Evolutionary conservation across 2,888 invertebrate genomes (phyloP).

Genomic region (Erebia ligea): DNA sequence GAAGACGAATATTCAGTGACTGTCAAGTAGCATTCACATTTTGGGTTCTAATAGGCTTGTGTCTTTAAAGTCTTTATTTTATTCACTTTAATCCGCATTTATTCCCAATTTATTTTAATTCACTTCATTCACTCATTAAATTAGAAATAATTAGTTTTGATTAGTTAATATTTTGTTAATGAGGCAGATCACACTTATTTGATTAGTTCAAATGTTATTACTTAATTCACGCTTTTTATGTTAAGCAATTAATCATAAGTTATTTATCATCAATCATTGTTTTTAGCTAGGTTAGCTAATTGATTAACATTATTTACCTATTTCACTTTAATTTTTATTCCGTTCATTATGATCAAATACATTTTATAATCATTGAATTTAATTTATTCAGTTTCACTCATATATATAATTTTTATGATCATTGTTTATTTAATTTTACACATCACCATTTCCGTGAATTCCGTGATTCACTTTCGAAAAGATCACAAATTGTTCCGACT

Average conservation of each 20-base stretch:
- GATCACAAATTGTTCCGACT: constrained; percentile 34
- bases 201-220: no score
- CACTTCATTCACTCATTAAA: not conserved
- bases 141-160: no score
- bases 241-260: no score
- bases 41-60: not conserved
- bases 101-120: not conserved
- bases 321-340: not conserved
- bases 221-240: no score
- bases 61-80: not conserved
- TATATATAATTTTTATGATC: not conserved
- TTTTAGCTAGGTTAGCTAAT: not conserved
- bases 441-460: constrained; percentile 32
- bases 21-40: constrained; percentile 13
- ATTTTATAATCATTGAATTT: not conserved
- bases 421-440: constrained; percentile 31
- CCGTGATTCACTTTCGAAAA: constrained; percentile 36
- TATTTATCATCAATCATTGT: not conserved
- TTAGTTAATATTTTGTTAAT: not conserved
- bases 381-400: no score
- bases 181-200: not conserved
- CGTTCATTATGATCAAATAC: not conserved
- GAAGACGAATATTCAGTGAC: not conserved
- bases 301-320: not conserved
- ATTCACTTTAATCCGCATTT: not conserved